phyloP scores from a whole-genome alignment of 2,888 invertebrate genomes.

The Campoplex nolae region DNA sequence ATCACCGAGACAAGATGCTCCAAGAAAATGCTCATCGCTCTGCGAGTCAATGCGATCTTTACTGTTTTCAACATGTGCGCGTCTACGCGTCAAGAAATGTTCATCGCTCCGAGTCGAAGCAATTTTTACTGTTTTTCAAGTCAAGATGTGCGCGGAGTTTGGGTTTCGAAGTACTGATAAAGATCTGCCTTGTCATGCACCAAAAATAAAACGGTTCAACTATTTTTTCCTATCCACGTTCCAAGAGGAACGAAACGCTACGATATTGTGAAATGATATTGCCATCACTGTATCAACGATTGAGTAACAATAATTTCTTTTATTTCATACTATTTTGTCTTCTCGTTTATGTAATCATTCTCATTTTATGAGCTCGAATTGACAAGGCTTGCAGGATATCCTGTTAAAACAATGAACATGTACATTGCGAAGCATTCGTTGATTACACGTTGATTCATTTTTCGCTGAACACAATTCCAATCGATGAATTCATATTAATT shows the following conservation, averaged over 20 bases:
- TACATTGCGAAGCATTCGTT: background rate
- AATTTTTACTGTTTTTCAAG: background rate
- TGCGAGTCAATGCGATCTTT: background rate
- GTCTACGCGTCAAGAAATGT: background rate
- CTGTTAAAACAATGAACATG: background rate
- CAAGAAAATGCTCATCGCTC: background rate
- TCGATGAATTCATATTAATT: background rate
- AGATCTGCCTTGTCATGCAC: background rate
- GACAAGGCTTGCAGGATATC: background rate
- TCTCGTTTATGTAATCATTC: background rate
- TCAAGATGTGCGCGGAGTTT: slow-evolving; percentile 5
- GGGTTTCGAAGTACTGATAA: slow-evolving; percentile 3
- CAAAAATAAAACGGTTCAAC: slow-evolving; percentile 1
- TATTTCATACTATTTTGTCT: background rate
- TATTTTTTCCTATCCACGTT: slow-evolving; percentile 36
- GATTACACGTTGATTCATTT: background rate
- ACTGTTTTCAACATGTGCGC: background rate
- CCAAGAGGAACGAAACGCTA: slow-evolving; percentile 26
- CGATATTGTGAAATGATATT: background rate
- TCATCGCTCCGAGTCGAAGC: background rate
- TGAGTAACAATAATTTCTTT: slow-evolving; percentile 19
- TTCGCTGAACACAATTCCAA: background rate
- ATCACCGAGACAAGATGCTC: background rate
- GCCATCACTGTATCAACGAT: slow-evolving; percentile 4
- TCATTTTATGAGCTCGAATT: background rate